A percentile compares a stretch with the other conserved stretches of the same genome.
Evolutionary conservation across 2,888 invertebrate species (phyloP).

Genomic region (Lepidonotus clava): DNA sequence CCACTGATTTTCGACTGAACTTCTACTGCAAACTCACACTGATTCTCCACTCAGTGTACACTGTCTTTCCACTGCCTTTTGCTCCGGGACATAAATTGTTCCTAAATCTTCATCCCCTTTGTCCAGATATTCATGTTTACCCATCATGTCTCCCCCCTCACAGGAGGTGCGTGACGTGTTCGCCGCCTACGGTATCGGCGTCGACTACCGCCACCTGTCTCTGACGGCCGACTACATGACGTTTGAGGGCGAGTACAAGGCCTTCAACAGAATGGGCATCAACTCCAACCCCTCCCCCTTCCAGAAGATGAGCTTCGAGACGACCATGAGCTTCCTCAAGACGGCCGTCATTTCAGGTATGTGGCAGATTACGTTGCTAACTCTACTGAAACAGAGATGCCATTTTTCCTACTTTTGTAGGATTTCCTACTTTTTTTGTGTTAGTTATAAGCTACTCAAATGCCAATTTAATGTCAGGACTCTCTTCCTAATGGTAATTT

Average conservation of each 20-base stretch:
- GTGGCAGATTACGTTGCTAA: background rate
- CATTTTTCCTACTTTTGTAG: too few relatives aligned
- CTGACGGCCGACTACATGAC: conserved; percentile 99
- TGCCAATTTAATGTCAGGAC: background rate
- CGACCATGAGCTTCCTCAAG: conserved; percentile 91
- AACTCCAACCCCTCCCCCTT: conserved; percentile 94
- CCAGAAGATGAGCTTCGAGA: conserved; percentile 99
- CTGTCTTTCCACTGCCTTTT: too few relatives aligned
- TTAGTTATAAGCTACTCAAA: background rate
- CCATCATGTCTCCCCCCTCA: conserved; percentile 53
- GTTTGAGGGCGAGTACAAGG: conserved; percentile 92
- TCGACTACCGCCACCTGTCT: conserved; percentile 95
- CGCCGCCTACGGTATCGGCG: conserved; percentile 96
- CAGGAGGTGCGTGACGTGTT: conserved; percentile 97
- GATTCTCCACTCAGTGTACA: too few relatives aligned
- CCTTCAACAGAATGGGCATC: conserved; percentile 95
- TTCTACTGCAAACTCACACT: too few relatives aligned
- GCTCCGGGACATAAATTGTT: too few relatives aligned
- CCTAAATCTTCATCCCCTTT: too few relatives aligned
- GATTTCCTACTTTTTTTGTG: background rate
- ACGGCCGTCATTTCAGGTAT: conserved; percentile 86
- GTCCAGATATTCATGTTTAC: too few relatives aligned
- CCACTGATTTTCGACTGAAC: too few relatives aligned
- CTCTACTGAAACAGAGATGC: background rate
- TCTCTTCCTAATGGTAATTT: too few relatives aligned